Conservation (phyloP, 2,113 vertebrate genomes). For the Fulica atra region DNA sequence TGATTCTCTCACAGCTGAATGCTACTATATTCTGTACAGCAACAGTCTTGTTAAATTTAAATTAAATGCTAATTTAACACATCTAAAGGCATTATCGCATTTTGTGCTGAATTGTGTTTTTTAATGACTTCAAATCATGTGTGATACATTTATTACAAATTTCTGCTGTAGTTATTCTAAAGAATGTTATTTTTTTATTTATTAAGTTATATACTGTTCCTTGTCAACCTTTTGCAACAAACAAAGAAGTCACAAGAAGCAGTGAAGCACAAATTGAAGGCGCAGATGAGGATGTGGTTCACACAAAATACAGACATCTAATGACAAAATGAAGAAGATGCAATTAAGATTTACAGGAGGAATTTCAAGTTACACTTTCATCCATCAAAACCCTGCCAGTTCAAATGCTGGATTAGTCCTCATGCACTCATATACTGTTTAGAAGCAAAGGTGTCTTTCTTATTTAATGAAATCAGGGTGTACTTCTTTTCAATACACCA, state of each 20-base stretch:
- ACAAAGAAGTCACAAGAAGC: neutral
- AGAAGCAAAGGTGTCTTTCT: neutral
- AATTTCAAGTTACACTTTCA: constrained; percentile 15
- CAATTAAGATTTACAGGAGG: neutral
- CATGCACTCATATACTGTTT: neutral
- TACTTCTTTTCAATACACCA: neutral
- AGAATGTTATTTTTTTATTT: constrained; percentile 15
- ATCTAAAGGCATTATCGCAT: constrained; percentile 23
- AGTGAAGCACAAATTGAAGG: constrained; percentile 11
- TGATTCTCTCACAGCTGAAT: neutral
- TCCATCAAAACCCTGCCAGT: neutral
- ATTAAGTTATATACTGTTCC: neutral
- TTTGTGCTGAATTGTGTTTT: constrained; percentile 7
- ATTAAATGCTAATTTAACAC: constrained; percentile 56
- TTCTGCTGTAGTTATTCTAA: constrained; percentile 13
- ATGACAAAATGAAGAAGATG: neutral
- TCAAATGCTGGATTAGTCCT: neutral
- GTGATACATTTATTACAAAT: constrained; percentile 14
- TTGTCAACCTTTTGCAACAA: neutral
- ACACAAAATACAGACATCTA: neutral
- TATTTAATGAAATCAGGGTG: neutral
- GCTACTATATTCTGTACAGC: constrained; percentile 7
- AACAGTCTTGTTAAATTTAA: constrained; percentile 49
- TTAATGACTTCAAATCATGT: constrained; percentile 13
- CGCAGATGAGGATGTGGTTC: neutral